Evolutionary conservation across 2,888 invertebrate species (phyloP).

Genomic region (Trichopria drosophilae): DNA sequence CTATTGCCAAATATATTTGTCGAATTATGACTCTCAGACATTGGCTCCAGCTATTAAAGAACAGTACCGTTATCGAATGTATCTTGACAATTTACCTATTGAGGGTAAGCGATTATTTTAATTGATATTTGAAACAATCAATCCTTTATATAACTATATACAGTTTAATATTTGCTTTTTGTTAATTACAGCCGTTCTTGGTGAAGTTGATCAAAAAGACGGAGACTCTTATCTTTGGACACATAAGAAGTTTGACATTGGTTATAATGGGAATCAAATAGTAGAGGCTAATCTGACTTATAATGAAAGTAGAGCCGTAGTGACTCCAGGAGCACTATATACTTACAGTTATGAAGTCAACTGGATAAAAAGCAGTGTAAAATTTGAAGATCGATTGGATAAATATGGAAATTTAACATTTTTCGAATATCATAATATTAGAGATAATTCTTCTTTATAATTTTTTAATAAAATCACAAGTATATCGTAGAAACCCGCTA

Average conservation of each 20-base stretch:
- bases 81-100: slow-evolving; percentile 96
- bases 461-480: not conserved
- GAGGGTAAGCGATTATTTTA: slow-evolving; percentile 72
- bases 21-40: slow-evolving; percentile 85
- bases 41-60: slow-evolving; percentile 98
- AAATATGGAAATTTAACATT: slow-evolving; percentile 99
- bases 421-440: slow-evolving; percentile 83
- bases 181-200: slow-evolving; percentile 76
- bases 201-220: slow-evolving; percentile 81
- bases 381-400: slow-evolving; percentile 94
- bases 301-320: slow-evolving; percentile 86
- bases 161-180: not conserved
- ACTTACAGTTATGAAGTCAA: slow-evolving; percentile 96
- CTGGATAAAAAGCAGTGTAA: slow-evolving; percentile 85
- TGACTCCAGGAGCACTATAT: slow-evolving; percentile 77
- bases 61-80: slow-evolving; percentile 99
- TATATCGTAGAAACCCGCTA: too few relatives aligned
- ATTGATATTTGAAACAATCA: slow-evolving; percentile 3
- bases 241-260: slow-evolving; percentile 97
- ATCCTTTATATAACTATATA: slow-evolving; percentile 1
- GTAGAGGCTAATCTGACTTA: slow-evolving; percentile 97
- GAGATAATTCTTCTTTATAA: not conserved
- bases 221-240: slow-evolving; percentile 89
- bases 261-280: slow-evolving; percentile 92
- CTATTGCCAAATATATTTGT: slow-evolving; percentile 81